Conservation (phyloP, 2,797 vertebrate genomes). For the Pipistrellus pygmaeus region DNA sequence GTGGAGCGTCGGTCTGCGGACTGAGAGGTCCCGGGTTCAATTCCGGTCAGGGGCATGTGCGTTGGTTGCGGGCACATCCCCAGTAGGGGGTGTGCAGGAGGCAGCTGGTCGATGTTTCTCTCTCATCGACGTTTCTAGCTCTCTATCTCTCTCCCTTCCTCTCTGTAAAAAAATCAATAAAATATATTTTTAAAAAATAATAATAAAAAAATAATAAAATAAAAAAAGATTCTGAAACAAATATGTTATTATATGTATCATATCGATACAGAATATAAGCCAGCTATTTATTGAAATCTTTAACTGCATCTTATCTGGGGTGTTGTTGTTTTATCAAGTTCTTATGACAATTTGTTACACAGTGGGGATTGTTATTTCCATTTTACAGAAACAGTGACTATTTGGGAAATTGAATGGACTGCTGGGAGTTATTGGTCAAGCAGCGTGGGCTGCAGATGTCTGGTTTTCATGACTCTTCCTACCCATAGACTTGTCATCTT, state of each 20-base stretch:
- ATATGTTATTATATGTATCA: not conserved
- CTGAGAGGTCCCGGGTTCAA: too few species aligned
- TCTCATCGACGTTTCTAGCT: too few species aligned
- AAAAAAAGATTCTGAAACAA: conserved; percentile 27
- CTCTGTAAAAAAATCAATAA: too few species aligned
- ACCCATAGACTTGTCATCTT: not conserved
- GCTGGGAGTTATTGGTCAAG: not conserved
- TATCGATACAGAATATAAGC: not conserved
- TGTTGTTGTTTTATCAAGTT: not conserved
- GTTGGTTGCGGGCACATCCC: too few species aligned
- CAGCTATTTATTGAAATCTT: not conserved
- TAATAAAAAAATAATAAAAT: too few species aligned
- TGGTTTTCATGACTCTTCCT: not conserved
- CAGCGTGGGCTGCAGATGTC: not conserved
- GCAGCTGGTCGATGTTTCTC: too few species aligned
- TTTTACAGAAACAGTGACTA: conserved; percentile 10
- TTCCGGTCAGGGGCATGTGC: too few species aligned
- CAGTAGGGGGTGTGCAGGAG: too few species aligned
- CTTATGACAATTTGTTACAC: not conserved
- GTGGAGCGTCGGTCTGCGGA: too few species aligned
- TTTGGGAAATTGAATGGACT: not conserved
- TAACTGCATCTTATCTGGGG: not conserved
- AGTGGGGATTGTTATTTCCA: not conserved
- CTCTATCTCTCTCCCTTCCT: too few species aligned
- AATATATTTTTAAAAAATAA: too few species aligned